Evolutionary conservation across 2,888 invertebrate species (phyloP), one percentile per base, ranked within the genome.

Genomic region (Cephus spinipes): DNA sequence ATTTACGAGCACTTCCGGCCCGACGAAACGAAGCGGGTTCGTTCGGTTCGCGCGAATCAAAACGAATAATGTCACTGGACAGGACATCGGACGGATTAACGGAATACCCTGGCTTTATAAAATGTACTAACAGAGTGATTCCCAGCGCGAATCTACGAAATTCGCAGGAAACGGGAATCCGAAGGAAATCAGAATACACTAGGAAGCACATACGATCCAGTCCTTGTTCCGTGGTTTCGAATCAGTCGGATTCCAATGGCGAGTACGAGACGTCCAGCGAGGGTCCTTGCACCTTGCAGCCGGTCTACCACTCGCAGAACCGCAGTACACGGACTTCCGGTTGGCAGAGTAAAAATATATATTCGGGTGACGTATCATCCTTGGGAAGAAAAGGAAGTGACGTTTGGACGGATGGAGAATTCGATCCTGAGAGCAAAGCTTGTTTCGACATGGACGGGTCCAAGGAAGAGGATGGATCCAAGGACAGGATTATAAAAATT

Each of bases 251-350:
- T 40, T 75, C 75, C 23, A 40, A 75, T 68, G 40, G n/a, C 30
- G 75, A 55, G 30, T 88, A 87, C 79, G 87, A 87, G 76, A 87
- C 88, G 32, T 85, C 88, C 35, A 87, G 86, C 80, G 87, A 87
- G 69, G 87, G 87, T 9, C 79, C 76, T 15, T 34, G 34, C 33
- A 32, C n/a, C 74, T 32, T n/a, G 74, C 33, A 31, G 55, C 11
- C 36, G 0, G 12, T 35, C 4, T 35, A 32, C 74, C 35, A 15
- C 12, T n/a, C 30, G 74, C n/a, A 23, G 33, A 74, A 33, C 4
- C 71, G 31, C 71, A 71, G 71, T 12, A 31, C 71, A 9, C 71
- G 71, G 12, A 32, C 71, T 31, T 55, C 55, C 55, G 23, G 55
- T 23, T 55, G 23, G 23, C 55, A 9, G 9, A 71, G 6, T 33